A percentile compares a stretch with the other conserved stretches of the same genome.
These are phyloP conservation scores for Drosophila formosana DNA, from an alignment of 2,888 invertebrate species.

Conservation along the genomic window DNA sequence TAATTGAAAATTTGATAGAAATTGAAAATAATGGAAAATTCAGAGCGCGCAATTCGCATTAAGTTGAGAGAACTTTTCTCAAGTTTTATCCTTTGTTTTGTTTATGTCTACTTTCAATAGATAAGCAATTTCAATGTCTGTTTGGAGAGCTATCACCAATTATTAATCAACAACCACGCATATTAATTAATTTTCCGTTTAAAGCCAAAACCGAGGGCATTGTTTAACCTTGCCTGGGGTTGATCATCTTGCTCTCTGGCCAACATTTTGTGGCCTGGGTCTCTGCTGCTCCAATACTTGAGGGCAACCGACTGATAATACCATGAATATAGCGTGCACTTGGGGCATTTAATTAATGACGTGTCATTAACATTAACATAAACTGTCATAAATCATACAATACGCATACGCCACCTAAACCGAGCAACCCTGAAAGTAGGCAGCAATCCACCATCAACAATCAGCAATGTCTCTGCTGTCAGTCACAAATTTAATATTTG, in stretches of 20 bases:
- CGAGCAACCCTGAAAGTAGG: conserved; percentile 23
- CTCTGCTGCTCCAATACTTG: conserved; percentile 1
- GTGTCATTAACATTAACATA: conserved; percentile 65
- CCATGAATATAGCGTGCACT: conserved; percentile 32
- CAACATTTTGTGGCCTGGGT: background rate
- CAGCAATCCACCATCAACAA: conserved; percentile 27
- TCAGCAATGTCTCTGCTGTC: conserved; percentile 38
- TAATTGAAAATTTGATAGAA: background rate
- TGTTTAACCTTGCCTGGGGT: conserved; percentile 3
- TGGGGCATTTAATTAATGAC: conserved; percentile 71
- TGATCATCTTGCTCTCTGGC: background rate
- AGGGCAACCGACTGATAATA: conserved; percentile 22
- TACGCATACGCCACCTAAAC: conserved; percentile 4
- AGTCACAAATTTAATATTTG: conserved; percentile 30
- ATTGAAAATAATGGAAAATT: background rate
- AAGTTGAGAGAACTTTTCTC: background rate
- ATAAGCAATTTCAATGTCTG: conserved; percentile 8
- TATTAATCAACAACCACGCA: conserved; percentile 37
- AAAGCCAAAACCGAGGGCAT: conserved; percentile 10
- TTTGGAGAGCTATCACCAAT: conserved; percentile 13
- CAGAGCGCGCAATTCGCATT: background rate
- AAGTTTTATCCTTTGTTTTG: background rate
- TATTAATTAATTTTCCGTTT: conserved; percentile 66
- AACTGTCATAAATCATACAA: conserved; percentile 66
- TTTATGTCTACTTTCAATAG: background rate